phyloP scores from a whole-genome alignment of 2,797 vertebrate species.

The Mormyrops attenuatus region DNA sequence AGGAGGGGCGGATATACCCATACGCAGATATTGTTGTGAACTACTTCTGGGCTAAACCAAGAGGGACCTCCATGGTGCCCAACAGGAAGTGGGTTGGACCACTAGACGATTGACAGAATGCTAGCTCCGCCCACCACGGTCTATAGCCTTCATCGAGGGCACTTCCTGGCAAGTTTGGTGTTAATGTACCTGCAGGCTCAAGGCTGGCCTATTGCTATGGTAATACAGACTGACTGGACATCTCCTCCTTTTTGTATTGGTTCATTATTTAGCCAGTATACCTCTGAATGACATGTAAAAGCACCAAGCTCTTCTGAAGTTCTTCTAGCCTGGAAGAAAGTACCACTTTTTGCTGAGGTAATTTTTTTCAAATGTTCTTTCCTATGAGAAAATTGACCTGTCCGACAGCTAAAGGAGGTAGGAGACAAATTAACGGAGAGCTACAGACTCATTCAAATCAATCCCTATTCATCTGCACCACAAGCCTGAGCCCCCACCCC shows the following conservation, averaged over 20 bases:
- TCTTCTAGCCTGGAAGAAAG: not conserved
- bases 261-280: not conserved
- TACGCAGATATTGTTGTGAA: not conserved
- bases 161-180: not conserved
- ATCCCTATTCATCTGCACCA: not conserved
- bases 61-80: not conserved
- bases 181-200: not conserved
- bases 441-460: constrained; percentile 2
- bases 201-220: not conserved
- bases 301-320: not conserved
- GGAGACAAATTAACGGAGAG: not conserved
- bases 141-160: not conserved
- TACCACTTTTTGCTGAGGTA: not conserved
- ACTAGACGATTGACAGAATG: not conserved
- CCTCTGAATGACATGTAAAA: not conserved
- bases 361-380: not conserved
- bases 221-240: not conserved
- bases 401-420: not conserved
- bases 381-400: not conserved
- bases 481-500: not conserved
- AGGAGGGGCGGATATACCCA: not conserved
- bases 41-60: not conserved
- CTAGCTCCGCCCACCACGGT: not conserved
- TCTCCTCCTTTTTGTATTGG: not conserved
- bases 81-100: not conserved